Percentiles rank a stretch among this genome's conserved stretches.
phyloP scores from a whole-genome alignment of 2,113 vertebrate genomes.

The Boleophthalmus pectinirostris region DNA sequence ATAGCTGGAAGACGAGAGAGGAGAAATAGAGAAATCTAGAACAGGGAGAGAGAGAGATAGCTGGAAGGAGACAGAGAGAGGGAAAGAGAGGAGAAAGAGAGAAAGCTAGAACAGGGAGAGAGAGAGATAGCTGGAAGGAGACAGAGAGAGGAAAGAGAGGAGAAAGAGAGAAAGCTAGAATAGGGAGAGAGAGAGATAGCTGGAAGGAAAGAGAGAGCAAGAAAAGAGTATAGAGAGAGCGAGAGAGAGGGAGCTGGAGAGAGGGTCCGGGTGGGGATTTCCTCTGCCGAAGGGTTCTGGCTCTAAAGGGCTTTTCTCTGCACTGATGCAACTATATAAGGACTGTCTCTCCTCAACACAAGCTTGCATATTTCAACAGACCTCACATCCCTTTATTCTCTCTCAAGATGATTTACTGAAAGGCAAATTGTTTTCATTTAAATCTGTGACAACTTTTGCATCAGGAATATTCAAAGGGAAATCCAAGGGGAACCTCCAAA shows the following conservation, averaged over 20 bases:
- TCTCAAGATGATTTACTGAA: neutral
- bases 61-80: too few species aligned
- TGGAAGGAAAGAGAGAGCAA: neutral
- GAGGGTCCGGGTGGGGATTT: conserved; percentile 55
- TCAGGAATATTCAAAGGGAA: conserved; percentile 24
- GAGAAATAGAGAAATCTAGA: too few species aligned
- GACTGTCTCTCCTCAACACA: neutral
- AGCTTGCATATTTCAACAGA: neutral
- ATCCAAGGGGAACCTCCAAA: conserved; percentile 26
- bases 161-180: too few species aligned
- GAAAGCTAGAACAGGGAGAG: too few species aligned
- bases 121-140: too few species aligned
- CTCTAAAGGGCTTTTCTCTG: conserved; percentile 48
- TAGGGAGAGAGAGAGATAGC: conserved; percentile 31
- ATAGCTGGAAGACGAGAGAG: too few species aligned
- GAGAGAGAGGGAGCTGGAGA: conserved; percentile 28
- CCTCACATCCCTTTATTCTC: neutral
- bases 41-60: too few species aligned
- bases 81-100: too few species aligned
- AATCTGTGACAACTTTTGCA: neutral
- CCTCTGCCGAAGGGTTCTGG: conserved; percentile 58
- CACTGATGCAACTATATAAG: conserved; percentile 22
- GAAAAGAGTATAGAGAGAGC: neutral
- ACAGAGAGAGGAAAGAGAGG: too few species aligned
- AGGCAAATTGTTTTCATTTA: neutral